Evolutionary conservation across 2,797 vertebrate genomes (phyloP).

Genomic region (Oryzias sinensis): DNA sequence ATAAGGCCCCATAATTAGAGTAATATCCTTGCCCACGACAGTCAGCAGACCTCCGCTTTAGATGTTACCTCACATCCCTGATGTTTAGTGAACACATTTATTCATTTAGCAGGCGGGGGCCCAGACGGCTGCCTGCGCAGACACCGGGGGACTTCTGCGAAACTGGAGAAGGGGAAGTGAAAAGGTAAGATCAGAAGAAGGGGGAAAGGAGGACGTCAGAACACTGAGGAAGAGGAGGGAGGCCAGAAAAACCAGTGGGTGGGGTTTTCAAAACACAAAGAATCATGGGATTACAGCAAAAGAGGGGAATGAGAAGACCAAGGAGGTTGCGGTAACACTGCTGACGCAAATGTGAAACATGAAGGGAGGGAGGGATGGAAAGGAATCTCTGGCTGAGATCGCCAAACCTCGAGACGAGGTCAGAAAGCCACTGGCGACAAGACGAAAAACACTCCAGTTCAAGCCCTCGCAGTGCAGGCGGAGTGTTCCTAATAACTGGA

Average conservation of each 20-base stretch:
- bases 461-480: slow-evolving; percentile 19
- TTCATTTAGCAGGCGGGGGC: too few species aligned
- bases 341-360: slow-evolving; percentile 78
- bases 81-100: too few species aligned
- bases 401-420: slow-evolving; percentile 74
- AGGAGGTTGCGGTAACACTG: slow-evolving; percentile 68
- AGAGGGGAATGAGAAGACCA: slow-evolving; percentile 19
- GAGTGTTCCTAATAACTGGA: slow-evolving; percentile 47
- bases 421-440: slow-evolving; percentile 76
- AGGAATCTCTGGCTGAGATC: slow-evolving; percentile 73
- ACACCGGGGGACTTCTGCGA: neutral
- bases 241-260: slow-evolving; percentile 42
- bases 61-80: neutral
- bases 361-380: slow-evolving; percentile 66
- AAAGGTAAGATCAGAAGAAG: neutral
- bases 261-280: slow-evolving; percentile 42
- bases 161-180: neutral
- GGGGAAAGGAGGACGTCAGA: neutral
- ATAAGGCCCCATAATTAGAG: slow-evolving; percentile 23
- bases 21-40: neutral
- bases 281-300: slow-evolving; percentile 40
- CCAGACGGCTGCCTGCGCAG: too few species aligned
- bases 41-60: neutral
- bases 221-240: slow-evolving; percentile 2
- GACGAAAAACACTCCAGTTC: slow-evolving; percentile 39